Evolutionary conservation across 37 sponge, comb jelly and placozoan genomes (phyloP).

Genomic region (Chondrilla cf. caribensis): DNA sequence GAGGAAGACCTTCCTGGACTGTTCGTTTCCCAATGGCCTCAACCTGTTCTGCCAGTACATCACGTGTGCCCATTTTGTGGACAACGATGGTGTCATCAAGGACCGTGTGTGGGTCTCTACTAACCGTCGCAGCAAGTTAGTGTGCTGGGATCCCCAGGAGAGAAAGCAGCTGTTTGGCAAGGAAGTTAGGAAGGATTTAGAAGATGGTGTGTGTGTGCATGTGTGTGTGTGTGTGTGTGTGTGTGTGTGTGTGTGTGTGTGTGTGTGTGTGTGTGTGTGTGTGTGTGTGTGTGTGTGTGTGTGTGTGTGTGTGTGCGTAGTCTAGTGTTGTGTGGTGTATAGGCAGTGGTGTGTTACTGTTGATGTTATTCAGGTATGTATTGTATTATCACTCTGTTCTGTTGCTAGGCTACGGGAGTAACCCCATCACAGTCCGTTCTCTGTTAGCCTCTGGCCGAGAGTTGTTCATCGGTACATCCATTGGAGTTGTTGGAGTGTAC

Average conservation of each 20-base stretch:
- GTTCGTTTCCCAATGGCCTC: constrained; percentile 1
- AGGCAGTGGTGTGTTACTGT: too few relatives aligned
- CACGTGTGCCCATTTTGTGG: constrained; percentile 33
- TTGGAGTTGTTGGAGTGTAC: constrained; percentile 23
- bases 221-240: background rate
- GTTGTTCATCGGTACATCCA: constrained; percentile 14
- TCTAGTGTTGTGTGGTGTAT: too few relatives aligned
- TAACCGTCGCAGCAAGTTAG: constrained; percentile 26
- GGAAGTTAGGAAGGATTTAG: constrained; percentile 40
- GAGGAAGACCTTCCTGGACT: constrained; percentile 12
- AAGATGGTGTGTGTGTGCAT: constrained; percentile 14
- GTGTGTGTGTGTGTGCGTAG: too few relatives aligned
- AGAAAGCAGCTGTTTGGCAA: constrained; percentile 25
- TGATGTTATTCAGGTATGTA: too few relatives aligned
- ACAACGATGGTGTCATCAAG: background rate
- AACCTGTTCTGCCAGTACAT: constrained; percentile 43
- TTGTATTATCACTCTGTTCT: too few relatives aligned
- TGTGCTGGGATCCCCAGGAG: constrained; percentile 57
- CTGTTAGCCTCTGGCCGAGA: constrained; percentile 13
- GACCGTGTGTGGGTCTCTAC: constrained; percentile 65
- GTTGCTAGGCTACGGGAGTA: background rate
- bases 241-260: background rate
- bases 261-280: too few relatives aligned
- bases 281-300: too few relatives aligned
- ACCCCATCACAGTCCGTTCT: background rate